Evolutionary conservation across 2,888 invertebrate species (phyloP).

Genomic region (Dilophus febrilis): DNA sequence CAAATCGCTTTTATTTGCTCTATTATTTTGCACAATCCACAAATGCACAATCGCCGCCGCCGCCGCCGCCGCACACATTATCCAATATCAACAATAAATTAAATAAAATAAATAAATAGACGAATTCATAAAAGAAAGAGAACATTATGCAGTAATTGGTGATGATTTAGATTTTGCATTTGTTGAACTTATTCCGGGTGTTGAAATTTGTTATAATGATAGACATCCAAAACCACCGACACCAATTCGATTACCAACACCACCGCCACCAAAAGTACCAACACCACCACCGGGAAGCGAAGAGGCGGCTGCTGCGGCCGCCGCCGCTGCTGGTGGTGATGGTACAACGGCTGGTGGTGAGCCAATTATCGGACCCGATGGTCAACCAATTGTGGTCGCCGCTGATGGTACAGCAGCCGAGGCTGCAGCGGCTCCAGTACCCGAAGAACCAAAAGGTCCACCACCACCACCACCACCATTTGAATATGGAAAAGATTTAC

Average conservation of each 20-base stretch:
- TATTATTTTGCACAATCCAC: too few relatives aligned
- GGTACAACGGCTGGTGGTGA: constrained; percentile 11
- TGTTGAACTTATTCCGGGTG: constrained; percentile 56
- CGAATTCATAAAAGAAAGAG: constrained; percentile 74
- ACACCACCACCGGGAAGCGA: constrained; percentile 11
- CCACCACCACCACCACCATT: constrained; percentile 31
- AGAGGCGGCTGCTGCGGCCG: constrained; percentile 23
- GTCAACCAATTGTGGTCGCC: constrained; percentile 15
- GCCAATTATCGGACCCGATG: constrained; percentile 18
- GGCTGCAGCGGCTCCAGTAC: too few relatives aligned
- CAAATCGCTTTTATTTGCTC: too few relatives aligned
- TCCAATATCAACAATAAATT: too few relatives aligned
- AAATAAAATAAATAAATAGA: constrained; percentile 36
- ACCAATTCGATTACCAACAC: constrained; percentile 18
- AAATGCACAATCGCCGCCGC: too few relatives aligned
- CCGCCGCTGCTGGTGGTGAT: constrained; percentile 11
- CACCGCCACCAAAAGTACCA: constrained; percentile 19
- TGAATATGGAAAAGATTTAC: constrained; percentile 28
- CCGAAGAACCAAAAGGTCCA: constrained; percentile 13
- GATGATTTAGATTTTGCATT: constrained; percentile 88
- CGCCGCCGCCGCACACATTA: too few relatives aligned
- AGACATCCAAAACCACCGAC: constrained; percentile 30
- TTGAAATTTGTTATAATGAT: constrained; percentile 31
- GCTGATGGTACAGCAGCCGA: constrained; percentile 12
- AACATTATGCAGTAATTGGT: constrained; percentile 82